phyloP scores from a whole-genome alignment of 2,797 vertebrate genomes.

The Tachyglossus aculeatus region DNA sequence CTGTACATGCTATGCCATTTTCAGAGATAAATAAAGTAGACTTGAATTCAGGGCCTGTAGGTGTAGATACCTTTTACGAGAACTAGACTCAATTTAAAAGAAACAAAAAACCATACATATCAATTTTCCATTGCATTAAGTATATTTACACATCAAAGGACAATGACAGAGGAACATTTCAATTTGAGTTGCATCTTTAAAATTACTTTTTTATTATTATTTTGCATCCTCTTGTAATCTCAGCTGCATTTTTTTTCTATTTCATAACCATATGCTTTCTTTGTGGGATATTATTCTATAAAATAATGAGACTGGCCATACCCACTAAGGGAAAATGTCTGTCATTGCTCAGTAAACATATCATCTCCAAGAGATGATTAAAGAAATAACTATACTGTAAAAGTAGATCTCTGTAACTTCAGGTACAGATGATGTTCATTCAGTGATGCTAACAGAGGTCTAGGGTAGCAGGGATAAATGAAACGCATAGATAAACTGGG shows the following conservation, averaged over 20 bases:
- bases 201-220: slow-evolving; percentile 33
- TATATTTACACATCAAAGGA: slow-evolving; percentile 42
- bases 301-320: neutral
- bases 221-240: neutral
- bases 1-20: neutral
- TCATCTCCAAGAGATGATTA: neutral
- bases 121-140: slow-evolving; percentile 19
- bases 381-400: slow-evolving; percentile 4
- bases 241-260: neutral
- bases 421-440: slow-evolving; percentile 1
- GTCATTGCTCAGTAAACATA: neutral
- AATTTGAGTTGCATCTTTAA: slow-evolving; percentile 23
- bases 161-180: slow-evolving; percentile 12
- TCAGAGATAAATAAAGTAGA: neutral
- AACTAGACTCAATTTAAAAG: slow-evolving; percentile 5
- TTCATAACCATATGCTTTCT: neutral
- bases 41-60: neutral
- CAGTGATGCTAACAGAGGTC: neutral
- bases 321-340: neutral
- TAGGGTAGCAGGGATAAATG: neutral
- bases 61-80: neutral
- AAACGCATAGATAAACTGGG: neutral
- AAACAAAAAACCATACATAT: slow-evolving; percentile 31
- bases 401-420: neutral
- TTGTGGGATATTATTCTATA: neutral